These are phyloP conservation scores for Drosophila glabriapex DNA, from an alignment of 2,888 invertebrate species.

Conservation along the genomic window DNA sequence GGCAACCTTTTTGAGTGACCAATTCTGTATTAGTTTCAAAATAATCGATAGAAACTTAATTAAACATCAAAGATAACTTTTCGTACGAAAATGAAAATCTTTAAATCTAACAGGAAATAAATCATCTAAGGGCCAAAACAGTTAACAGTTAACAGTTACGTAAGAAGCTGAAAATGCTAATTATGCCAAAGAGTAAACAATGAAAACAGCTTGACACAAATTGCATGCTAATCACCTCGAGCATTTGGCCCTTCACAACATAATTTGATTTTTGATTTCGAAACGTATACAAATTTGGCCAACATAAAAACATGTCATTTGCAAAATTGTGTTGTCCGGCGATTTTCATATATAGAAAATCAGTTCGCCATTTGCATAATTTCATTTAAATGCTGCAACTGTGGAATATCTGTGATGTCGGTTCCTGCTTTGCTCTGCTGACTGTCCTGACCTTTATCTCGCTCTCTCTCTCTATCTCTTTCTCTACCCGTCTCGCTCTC, in stretches of 20 bases:
- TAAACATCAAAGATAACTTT: conserved; percentile 1
- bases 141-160: not conserved
- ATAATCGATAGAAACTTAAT: not conserved
- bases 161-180: conserved; percentile 20
- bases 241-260: conserved; percentile 11
- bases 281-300: conserved; percentile 15
- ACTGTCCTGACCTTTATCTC: conserved; percentile 16
- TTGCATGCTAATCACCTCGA: conserved; percentile 38
- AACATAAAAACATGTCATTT: conserved; percentile 38
- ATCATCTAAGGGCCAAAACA: not conserved
- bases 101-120: not conserved
- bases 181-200: conserved; percentile 13
- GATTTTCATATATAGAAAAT: conserved; percentile 31
- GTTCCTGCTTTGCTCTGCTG: conserved; percentile 16
- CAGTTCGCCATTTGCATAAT: conserved; percentile 39
- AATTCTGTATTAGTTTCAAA: not conserved
- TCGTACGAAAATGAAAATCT: not conserved
- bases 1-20: not conserved
- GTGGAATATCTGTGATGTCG: conserved; percentile 22
- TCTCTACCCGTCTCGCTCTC: not conserved
- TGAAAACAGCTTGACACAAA: conserved; percentile 30
- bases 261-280: conserved; percentile 15
- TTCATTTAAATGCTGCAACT: conserved; percentile 45
- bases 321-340: conserved; percentile 25
- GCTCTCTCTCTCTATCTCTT: not conserved